A percentile compares a stretch with the other conserved stretches of the same genome.
These are phyloP conservation scores for Cavia aperea DNA, from an alignment of 2,113 vertebrate species.

Conservation along the genomic window DNA sequence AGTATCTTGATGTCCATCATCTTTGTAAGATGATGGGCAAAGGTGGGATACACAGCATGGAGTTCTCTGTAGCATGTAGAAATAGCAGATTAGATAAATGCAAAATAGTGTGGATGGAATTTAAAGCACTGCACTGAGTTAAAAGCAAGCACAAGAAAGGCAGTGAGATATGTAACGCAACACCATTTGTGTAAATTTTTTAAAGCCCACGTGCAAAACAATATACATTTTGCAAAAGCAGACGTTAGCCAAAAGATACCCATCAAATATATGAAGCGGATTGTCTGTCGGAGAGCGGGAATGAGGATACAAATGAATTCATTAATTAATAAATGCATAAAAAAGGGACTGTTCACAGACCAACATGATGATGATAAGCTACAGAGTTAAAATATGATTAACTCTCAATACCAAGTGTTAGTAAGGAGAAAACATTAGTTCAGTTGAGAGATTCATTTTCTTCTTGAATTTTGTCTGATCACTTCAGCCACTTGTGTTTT, in stretches of 20 bases:
- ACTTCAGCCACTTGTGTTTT: background rate
- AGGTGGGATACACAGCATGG: accelerated
- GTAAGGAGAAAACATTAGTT: background rate
- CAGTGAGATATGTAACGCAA: background rate
- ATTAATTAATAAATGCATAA: background rate
- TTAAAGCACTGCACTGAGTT: background rate
- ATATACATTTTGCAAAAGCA: slow-evolving; percentile 30
- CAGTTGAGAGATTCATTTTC: background rate
- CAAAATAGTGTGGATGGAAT: background rate
- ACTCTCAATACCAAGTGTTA: background rate
- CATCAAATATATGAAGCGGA: background rate
- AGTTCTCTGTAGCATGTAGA: background rate
- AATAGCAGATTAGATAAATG: background rate
- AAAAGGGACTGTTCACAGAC: background rate
- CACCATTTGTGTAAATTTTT: slow-evolving; percentile 34
- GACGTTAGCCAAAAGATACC: slow-evolving; percentile 36
- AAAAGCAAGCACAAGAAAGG: background rate
- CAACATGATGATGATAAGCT: background rate
- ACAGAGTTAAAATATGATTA: background rate
- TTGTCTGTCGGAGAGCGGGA: background rate
- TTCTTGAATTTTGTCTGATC: background rate
- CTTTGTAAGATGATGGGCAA: too few relatives aligned
- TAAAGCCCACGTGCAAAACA: background rate
- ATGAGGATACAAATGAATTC: background rate
- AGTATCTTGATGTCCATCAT: background rate